A percentile compares a stretch with the other conserved stretches of the same genome.
These are phyloP conservation scores for Spilosoma lubricipeda DNA, from an alignment of 2,888 invertebrate species.

Conservation along the genomic window DNA sequence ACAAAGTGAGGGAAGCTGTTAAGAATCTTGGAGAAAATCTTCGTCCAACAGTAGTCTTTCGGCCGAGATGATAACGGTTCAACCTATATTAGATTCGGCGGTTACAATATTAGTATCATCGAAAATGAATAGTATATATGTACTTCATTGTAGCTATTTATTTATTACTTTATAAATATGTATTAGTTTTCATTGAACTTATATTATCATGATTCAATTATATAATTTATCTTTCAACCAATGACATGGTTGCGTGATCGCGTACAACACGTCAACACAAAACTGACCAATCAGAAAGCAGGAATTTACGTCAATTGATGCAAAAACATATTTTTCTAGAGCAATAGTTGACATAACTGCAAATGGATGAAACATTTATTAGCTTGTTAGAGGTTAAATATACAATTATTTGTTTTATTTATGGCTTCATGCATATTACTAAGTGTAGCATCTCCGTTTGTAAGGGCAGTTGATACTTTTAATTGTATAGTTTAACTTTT, in stretches of 20 bases:
- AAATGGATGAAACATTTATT: neutral
- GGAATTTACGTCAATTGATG: slow-evolving; percentile 27
- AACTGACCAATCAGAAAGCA: slow-evolving; percentile 32
- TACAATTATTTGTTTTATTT: neutral
- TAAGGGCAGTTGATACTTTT: neutral
- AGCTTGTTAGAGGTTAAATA: neutral
- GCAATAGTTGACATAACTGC: neutral
- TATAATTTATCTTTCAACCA: slow-evolving; percentile 33
- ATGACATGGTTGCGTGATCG: slow-evolving; percentile 26
- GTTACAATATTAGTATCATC: too few relatives aligned
- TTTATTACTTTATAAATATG: slow-evolving; percentile 20
- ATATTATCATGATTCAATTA: slow-evolving; percentile 20
- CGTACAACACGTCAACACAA: slow-evolving; percentile 24
- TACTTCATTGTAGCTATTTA: neutral
- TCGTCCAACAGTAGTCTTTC: too few relatives aligned
- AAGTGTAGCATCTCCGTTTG: neutral
- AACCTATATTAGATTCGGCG: too few relatives aligned
- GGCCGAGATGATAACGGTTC: too few relatives aligned
- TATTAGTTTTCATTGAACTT: slow-evolving; percentile 18
- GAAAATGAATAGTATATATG: neutral
- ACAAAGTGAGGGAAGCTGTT: too few relatives aligned
- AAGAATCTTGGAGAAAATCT: too few relatives aligned
- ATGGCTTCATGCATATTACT: neutral
- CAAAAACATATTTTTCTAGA: slow-evolving; percentile 22
- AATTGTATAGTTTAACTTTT: neutral